A percentile compares a stretch with the other conserved stretches of the same genome.
Conservation (phyloP, 2,888 invertebrate species). For the Yponomeuta plumbellus region DNA sequence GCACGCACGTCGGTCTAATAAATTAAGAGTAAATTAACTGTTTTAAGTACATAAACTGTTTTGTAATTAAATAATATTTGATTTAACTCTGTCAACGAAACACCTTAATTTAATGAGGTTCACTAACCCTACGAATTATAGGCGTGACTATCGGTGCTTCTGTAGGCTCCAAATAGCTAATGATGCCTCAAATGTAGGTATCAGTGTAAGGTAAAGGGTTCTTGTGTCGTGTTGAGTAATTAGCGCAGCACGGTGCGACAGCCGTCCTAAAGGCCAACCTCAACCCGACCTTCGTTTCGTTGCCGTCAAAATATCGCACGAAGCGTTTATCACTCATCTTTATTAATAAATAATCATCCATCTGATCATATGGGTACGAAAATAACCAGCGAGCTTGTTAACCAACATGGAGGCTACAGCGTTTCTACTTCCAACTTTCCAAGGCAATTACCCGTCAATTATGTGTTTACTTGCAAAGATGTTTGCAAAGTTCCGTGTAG, state of each 20-base stretch:
- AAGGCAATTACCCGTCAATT: neutral
- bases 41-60: too few species aligned
- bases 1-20: too few species aligned
- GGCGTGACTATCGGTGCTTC: too few species aligned
- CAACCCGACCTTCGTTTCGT: neutral
- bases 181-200: neutral
- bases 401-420: neutral
- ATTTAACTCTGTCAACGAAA: too few species aligned
- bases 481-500: conserved; percentile 16
- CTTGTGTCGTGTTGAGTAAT: conserved; percentile 1
- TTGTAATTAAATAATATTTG: too few species aligned
- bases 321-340: neutral
- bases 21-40: too few species aligned
- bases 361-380: neutral
- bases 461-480: conserved; percentile 5
- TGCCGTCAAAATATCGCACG: neutral
- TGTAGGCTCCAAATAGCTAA: too few species aligned
- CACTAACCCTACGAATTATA: too few species aligned
- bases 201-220: neutral
- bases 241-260: neutral
- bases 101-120: too few species aligned
- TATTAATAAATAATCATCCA: neutral
- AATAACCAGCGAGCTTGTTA: neutral
- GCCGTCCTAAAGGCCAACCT: neutral
- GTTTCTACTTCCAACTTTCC: neutral